phyloP scores from a whole-genome alignment of 92 coral and sea anemone species.

The Porites divaricata region DNA sequence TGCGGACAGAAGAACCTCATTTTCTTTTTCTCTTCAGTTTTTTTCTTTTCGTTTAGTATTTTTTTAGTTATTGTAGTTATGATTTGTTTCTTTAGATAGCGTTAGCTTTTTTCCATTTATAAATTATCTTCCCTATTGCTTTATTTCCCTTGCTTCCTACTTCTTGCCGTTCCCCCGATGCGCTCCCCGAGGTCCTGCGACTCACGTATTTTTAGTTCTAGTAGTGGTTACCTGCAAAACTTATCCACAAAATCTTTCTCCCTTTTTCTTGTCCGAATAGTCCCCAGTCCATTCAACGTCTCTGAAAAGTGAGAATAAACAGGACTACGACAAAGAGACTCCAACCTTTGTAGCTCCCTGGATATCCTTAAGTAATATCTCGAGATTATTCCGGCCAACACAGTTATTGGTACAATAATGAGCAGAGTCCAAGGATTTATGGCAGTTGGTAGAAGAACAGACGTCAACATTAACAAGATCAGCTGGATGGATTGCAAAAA shows the following conservation, averaged over 20 bases:
- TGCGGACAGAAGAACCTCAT: no score
- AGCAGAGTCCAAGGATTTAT: neutral
- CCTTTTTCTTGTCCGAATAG: neutral
- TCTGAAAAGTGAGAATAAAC: constrained; percentile 18
- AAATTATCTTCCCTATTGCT: no score
- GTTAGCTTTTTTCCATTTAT: no score
- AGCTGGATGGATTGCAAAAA: neutral
- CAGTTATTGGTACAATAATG: neutral
- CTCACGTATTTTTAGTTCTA: no score
- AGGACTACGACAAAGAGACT: neutral
- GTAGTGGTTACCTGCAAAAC: constrained; percentile 1
- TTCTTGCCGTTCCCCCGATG: no score
- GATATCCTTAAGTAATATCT: constrained; percentile 7
- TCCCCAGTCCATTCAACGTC: neutral
- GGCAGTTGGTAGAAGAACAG: neutral
- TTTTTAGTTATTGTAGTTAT: no score
- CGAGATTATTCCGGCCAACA: neutral
- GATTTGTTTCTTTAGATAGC: no score
- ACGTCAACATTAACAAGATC: neutral
- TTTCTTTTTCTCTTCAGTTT: no score
- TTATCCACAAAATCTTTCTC: neutral
- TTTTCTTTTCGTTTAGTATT: no score
- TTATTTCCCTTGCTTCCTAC: no score
- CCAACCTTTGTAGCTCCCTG: neutral
- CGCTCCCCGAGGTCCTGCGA: no score